Percentiles rank a stretch among this genome's conserved stretches.
These are phyloP conservation scores for Sitta europaea DNA, from an alignment of 2,113 vertebrate species.

Conservation along the genomic window DNA sequence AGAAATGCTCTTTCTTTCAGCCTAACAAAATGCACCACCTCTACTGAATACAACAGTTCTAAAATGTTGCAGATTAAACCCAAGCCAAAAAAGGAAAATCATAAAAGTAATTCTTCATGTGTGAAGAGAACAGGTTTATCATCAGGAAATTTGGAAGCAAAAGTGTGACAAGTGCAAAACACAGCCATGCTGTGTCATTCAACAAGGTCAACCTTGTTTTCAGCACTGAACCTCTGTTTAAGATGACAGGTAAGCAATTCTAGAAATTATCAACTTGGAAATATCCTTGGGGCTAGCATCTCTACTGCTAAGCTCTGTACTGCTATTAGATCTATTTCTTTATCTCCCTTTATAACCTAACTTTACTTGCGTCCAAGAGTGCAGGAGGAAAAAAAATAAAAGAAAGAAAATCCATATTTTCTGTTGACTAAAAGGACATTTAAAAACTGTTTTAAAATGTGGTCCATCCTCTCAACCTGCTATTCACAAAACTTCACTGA, in stretches of 20 bases:
- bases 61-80: not conserved
- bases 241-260: not conserved
- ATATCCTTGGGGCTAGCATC: not conserved
- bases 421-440: not conserved
- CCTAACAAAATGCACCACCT: not conserved
- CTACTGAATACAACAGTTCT: not conserved
- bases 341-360: not conserved
- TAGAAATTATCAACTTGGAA: not conserved
- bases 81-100: not conserved
- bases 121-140: not conserved
- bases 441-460: not conserved
- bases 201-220: not conserved
- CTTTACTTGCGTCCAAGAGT: not conserved
- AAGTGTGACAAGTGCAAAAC: not conserved
- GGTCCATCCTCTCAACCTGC: not conserved
- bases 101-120: not conserved
- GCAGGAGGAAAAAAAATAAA: not conserved
- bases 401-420: not conserved
- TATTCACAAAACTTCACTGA: not conserved
- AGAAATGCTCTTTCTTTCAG: not conserved
- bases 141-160: not conserved
- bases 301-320: not conserved
- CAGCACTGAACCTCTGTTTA: not conserved
- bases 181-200: not conserved
- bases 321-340: not conserved